Evolutionary conservation across 2,888 invertebrate genomes (phyloP), one percentile per base, ranked within the genome.

Genomic region (Tinea semifulvella): DNA sequence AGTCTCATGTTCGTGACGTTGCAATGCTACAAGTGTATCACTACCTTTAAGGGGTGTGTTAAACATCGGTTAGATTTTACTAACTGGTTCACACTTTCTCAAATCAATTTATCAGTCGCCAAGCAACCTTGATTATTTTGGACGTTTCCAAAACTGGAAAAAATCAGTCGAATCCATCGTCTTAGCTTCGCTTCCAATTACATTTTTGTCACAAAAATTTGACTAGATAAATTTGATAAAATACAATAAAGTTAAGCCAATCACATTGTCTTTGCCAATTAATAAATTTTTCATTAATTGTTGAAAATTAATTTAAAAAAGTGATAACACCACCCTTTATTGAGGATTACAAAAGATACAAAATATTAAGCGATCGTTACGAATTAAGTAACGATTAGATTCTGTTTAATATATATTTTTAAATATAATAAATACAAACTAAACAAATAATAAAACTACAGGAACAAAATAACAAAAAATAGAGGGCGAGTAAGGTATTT

Each of bases 401-500:
- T 13, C 19, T 39, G 20, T 6, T 3, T 39, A 16, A 39, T 40
- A 22, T 38, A n/a, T 5, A 22, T 22, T 13, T 8, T 22, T 22
- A 40, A 17, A 19, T 19, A 18, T 14, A 42, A 14, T 38, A 17
- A 18, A 10, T 22, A 13, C 2, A 42, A 47, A 65, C 69, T 56
- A 65, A 68, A 64, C 71, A 74, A 79, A 76, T 72, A 68, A 79
- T 75, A 75, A 74, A 72, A 74, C 73, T 75, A 77, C 76, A 77
- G 76, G 77, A 79, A 79, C 74, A 77, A 76, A 75, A 68, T 71
- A 79, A 76, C 73, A 76, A 56, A 74, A 74, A 68, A 76, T 63
- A 75, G 64, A 76, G 68, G n/a, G 72, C 71, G 74, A 70, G 69
- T 72, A 68, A 67, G 68, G 63, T 74, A 75, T 75, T 75, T 70